These are phyloP conservation scores for Acanthoscelides obtectus DNA, from an alignment of 2,888 invertebrate species.

Conservation along the genomic window DNA sequence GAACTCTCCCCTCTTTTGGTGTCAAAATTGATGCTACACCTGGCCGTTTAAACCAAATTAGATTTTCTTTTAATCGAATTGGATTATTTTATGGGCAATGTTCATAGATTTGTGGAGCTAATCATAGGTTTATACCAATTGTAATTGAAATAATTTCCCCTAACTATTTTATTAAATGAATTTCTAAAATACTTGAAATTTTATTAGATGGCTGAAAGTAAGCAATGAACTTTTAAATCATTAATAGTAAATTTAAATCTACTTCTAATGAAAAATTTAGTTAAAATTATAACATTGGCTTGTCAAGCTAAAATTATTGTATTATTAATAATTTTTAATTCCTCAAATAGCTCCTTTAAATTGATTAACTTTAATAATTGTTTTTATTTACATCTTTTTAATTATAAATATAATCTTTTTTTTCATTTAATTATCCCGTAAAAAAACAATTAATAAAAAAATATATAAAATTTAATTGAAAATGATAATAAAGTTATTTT, in stretches of 20 bases:
- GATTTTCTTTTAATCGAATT: conserved; percentile 57
- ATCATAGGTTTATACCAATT: conserved; percentile 78
- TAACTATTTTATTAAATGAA: conserved; percentile 57
- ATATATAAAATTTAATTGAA: no score
- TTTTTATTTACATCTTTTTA: no score
- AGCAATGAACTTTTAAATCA: conserved; percentile 70
- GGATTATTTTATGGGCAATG: conserved; percentile 72
- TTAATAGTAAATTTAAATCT: conserved; percentile 58
- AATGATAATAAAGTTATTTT: no score
- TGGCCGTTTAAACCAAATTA: conserved; percentile 61
- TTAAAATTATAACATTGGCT: conserved; percentile 56
- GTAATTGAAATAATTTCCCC: conserved; percentile 56
- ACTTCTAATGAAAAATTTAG: conserved; percentile 59
- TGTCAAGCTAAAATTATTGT: conserved; percentile 64
- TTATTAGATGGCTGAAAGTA: conserved; percentile 66
- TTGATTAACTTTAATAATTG: conserved; percentile 47
- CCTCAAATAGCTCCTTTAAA: conserved; percentile 65
- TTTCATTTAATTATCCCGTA: no score
- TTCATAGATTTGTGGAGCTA: conserved; percentile 77
- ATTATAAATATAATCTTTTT: no score
- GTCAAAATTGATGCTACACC: conserved; percentile 63
- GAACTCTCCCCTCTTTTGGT: conserved; percentile 59
- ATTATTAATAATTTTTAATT: conserved; percentile 57
- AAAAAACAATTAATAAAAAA: no score
- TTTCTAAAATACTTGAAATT: conserved; percentile 48